Evolutionary conservation across 2,888 invertebrate genomes (phyloP).

Genomic region (Limnephilus rhombicus): DNA sequence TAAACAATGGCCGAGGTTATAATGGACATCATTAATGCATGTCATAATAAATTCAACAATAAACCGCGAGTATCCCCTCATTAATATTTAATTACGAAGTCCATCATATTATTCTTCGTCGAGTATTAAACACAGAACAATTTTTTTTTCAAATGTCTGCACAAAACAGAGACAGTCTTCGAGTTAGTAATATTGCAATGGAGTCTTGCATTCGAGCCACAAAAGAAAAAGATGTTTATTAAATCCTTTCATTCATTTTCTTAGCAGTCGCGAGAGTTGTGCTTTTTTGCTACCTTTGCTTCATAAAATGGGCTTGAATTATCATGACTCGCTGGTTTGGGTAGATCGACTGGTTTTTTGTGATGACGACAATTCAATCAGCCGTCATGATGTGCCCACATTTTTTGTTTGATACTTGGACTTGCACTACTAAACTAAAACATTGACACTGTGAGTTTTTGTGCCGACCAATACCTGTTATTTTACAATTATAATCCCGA

Average conservation of each 20-base stretch:
- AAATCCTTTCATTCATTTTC: neutral
- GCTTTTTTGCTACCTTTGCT: neutral
- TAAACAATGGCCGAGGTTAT: neutral
- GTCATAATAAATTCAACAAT: slow-evolving; percentile 1
- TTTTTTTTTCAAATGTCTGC: neutral
- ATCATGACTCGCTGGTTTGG: neutral
- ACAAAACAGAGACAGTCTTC: neutral
- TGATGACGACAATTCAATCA: slow-evolving; percentile 50
- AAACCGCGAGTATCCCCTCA: neutral
- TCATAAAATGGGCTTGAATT: neutral
- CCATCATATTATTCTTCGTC: neutral
- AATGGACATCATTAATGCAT: neutral
- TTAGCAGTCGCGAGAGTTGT: neutral
- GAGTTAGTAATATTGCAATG: too few species aligned
- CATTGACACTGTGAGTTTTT: neutral
- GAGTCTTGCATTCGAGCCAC: neutral
- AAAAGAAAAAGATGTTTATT: neutral
- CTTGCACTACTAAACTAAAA: neutral
- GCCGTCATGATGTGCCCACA: slow-evolving; percentile 13
- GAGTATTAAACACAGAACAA: neutral
- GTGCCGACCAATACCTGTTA: neutral
- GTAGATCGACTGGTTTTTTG: slow-evolving; percentile 37
- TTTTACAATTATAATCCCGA: neutral
- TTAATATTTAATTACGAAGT: neutral
- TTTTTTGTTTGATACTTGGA: slow-evolving; percentile 13